Percentiles rank a stretch among this genome's conserved stretches.
These are phyloP conservation scores for Thomomys bottae DNA, from an alignment of 2,113 vertebrate species.

Conservation along the genomic window DNA sequence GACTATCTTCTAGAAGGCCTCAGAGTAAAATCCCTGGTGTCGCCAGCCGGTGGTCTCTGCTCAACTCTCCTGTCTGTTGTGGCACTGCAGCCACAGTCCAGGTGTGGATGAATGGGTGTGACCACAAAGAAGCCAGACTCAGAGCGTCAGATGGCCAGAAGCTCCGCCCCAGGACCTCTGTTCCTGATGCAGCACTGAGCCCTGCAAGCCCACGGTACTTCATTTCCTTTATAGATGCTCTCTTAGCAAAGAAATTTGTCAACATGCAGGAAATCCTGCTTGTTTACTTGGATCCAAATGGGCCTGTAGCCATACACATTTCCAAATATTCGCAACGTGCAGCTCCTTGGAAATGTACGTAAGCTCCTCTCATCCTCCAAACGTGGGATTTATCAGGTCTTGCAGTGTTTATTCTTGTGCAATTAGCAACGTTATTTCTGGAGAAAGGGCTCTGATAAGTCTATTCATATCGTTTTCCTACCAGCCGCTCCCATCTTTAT, in stretches of 20 bases:
- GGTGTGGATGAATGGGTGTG: background rate
- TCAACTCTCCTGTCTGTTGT: background rate
- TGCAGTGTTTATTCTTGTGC: slow-evolving; percentile 24
- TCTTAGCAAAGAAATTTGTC: background rate
- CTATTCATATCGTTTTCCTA: background rate
- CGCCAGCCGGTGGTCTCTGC: background rate
- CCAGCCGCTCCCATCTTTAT: background rate
- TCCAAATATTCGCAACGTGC: background rate
- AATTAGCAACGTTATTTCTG: slow-evolving; percentile 3
- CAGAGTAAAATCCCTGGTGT: background rate
- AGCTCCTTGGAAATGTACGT: background rate
- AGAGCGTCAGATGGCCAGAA: background rate
- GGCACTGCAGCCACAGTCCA: no score
- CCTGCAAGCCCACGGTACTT: rapidly evolving
- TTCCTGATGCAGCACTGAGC: no score
- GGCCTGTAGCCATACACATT: background rate
- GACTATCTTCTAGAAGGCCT: no score
- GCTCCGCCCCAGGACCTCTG: rapidly evolving
- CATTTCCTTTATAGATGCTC: background rate
- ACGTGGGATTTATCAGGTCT: background rate
- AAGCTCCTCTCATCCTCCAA: background rate
- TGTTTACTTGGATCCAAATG: background rate
- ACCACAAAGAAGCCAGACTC: background rate
- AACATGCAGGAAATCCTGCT: background rate
- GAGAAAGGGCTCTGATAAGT: background rate